Evolutionary conservation across 2,888 invertebrate genomes (phyloP).

Genomic region (Diogma glabrata): DNA sequence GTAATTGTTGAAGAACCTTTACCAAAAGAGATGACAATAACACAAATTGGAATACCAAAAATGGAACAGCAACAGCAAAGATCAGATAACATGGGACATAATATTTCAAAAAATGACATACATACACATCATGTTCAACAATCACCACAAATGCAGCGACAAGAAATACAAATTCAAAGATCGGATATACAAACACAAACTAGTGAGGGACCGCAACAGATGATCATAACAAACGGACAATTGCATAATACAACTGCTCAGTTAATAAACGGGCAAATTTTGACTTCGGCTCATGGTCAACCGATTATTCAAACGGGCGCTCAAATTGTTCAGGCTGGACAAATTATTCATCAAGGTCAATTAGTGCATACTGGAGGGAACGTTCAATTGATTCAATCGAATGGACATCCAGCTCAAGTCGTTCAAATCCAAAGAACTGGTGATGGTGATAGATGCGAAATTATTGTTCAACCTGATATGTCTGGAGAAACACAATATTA

Average conservation of each 20-base stretch:
- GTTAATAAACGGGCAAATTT: constrained; percentile 34
- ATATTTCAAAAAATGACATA: constrained; percentile 3
- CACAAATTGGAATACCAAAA: constrained; percentile 18
- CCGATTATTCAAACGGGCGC: constrained; percentile 25
- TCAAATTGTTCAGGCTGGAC: constrained; percentile 30
- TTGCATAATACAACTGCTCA: constrained; percentile 28
- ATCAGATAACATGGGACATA: constrained; percentile 10
- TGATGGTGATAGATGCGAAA: constrained; percentile 23
- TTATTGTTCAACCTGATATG: constrained; percentile 30
- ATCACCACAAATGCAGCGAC: constrained; percentile 1
- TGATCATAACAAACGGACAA: constrained; percentile 29
- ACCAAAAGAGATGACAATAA: constrained; percentile 13
- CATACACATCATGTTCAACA: constrained; percentile 2
- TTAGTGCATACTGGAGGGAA: constrained; percentile 27
- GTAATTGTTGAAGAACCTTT: constrained; percentile 29
- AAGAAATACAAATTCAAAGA: constrained; percentile 8
- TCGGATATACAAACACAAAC: constrained; percentile 15
- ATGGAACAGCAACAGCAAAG: constrained; percentile 14
- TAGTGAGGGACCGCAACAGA: constrained; percentile 30
- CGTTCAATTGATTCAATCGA: constrained; percentile 35
- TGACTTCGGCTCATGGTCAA: constrained; percentile 27
- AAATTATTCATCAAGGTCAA: constrained; percentile 20
- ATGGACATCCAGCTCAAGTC: constrained; percentile 27
- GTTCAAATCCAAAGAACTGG: constrained; percentile 23
- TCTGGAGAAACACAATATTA: constrained; percentile 30